Evolutionary conservation across 2,113 vertebrate genomes (phyloP).

Genomic region (Anas platyrhynchos): DNA sequence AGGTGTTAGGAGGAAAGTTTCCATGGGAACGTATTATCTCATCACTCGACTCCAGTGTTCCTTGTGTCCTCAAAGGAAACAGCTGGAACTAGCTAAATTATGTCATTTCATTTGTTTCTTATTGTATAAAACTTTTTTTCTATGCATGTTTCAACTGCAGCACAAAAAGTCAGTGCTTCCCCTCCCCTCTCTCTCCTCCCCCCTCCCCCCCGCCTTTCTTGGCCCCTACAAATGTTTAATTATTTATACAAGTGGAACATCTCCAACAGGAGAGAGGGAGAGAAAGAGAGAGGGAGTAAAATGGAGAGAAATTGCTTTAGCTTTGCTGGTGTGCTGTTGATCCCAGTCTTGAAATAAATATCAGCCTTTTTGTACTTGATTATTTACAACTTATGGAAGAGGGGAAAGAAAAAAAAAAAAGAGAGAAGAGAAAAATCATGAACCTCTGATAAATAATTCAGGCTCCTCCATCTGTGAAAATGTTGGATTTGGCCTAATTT

Average conservation of each 20-base stretch:
- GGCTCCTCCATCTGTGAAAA: constrained; percentile 81
- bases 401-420: neutral
- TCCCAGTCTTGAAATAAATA: constrained; percentile 72
- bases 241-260: constrained; percentile 49
- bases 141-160: neutral
- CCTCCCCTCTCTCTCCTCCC: neutral
- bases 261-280: constrained; percentile 18
- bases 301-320: constrained; percentile 19
- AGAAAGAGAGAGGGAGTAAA: neutral
- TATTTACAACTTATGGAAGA: constrained; percentile 58
- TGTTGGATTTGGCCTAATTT: constrained; percentile 83
- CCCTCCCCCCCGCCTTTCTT: constrained; percentile 16
- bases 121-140: constrained; percentile 16
- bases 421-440: constrained; percentile 57
- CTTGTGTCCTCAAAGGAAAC: constrained; percentile 21
- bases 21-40: constrained; percentile 52
- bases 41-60: constrained; percentile 41
- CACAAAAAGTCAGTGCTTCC: neutral
- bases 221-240: constrained; percentile 43
- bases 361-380: constrained; percentile 68
- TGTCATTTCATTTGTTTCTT: constrained; percentile 35
- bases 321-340: constrained; percentile 51
- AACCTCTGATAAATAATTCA: constrained; percentile 85
- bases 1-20: constrained; percentile 39
- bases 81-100: constrained; percentile 54